Evolutionary conservation across 2,797 vertebrate species (phyloP).

Genomic region (Buphagus erythrorhynchus): DNA sequence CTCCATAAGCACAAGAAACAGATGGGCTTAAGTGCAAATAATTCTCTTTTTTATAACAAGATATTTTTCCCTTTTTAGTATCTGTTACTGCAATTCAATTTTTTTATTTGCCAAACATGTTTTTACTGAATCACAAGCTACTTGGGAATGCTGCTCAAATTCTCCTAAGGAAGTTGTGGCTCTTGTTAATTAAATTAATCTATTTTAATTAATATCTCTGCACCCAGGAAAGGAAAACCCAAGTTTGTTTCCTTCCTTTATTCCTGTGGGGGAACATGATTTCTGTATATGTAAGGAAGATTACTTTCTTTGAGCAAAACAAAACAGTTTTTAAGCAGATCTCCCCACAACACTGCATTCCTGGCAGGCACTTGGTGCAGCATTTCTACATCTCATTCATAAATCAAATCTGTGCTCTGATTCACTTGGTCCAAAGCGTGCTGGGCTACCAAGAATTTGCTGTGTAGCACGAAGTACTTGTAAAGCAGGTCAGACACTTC

Average conservation of each 20-base stretch:
- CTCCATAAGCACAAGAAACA: conserved; percentile 35
- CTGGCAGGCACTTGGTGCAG: background rate
- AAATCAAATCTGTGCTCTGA: background rate
- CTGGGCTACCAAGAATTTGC: background rate
- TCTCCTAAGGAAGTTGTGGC: background rate
- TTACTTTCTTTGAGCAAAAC: background rate
- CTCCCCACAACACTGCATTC: background rate
- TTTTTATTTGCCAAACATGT: background rate
- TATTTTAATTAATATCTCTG: conserved; percentile 5
- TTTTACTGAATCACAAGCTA: background rate
- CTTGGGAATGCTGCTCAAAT: background rate
- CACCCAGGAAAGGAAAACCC: background rate
- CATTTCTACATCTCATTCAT: background rate
- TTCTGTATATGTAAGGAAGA: background rate
- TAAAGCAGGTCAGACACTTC: background rate
- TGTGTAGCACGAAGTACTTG: background rate
- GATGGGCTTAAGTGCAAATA: conserved; percentile 53
- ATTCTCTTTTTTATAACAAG: conserved; percentile 31
- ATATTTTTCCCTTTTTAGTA: background rate
- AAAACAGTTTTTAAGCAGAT: background rate
- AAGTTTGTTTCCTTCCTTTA: background rate
- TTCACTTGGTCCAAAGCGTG: background rate
- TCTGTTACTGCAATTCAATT: background rate
- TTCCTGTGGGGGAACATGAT: background rate
- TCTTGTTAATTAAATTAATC: conserved; percentile 19